Conservation (phyloP, 2,113 vertebrate species). For the Edolisoma coerulescens region DNA sequence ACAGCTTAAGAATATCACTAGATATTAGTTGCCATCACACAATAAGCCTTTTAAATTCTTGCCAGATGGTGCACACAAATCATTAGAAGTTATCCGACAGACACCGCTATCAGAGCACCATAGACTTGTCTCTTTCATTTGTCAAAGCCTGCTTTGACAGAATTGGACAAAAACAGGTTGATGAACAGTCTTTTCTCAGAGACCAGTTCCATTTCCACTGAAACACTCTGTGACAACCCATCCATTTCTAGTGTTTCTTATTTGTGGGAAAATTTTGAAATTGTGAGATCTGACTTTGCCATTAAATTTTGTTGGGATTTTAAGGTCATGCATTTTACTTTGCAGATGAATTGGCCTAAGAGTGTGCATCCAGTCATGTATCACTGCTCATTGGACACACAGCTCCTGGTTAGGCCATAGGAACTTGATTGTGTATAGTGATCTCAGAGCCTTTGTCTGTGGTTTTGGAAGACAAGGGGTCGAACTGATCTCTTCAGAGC, state of each 20-base stretch:
- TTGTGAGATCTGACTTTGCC: background rate
- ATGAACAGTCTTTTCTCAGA: background rate
- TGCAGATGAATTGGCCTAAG: background rate
- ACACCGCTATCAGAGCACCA: conserved; percentile 25
- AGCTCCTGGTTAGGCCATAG: background rate
- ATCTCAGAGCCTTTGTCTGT: background rate
- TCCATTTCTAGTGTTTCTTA: background rate
- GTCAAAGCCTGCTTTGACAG: conserved; percentile 3
- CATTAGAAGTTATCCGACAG: conserved; percentile 53
- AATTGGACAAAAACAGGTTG: background rate
- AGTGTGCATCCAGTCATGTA: background rate
- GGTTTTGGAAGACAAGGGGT: background rate
- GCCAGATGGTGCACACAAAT: conserved; percentile 67
- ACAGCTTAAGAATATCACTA: conserved; percentile 30
- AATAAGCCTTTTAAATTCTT: conserved; percentile 65
- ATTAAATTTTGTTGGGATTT: background rate
- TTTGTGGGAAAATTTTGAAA: background rate
- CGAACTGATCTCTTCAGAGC: accelerated
- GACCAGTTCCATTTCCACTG: background rate
- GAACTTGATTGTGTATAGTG: background rate
- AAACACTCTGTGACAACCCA: background rate
- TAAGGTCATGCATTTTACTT: background rate
- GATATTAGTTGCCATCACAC: conserved; percentile 31
- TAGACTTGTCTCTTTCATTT: conserved; percentile 35
- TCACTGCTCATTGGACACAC: accelerated